These are phyloP conservation scores for Argyrosomus japonicus DNA, from an alignment of 2,113 vertebrate genomes.

Conservation along the genomic window DNA sequence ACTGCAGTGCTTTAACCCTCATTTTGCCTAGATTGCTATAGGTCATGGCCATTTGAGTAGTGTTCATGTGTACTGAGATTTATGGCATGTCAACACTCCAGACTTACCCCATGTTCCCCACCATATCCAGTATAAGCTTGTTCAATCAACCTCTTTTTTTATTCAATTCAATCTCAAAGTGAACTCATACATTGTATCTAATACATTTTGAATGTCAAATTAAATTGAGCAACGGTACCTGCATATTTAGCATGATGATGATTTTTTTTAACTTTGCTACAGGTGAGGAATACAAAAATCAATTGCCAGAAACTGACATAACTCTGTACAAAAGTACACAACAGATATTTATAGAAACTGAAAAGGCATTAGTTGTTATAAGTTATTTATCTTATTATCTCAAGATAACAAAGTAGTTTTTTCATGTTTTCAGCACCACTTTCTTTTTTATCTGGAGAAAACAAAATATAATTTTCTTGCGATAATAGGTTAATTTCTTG, in stretches of 20 bases:
- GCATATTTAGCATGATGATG: not conserved
- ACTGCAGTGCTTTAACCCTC: conserved; percentile 3
- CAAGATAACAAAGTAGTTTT: not conserved
- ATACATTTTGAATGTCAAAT: not conserved
- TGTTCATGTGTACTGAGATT: not conserved
- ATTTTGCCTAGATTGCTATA: not conserved
- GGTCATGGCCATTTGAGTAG: not conserved
- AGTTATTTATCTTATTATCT: conserved; percentile 16
- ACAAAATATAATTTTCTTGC: not conserved
- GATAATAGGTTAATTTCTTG: not conserved
- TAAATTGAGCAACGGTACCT: not conserved
- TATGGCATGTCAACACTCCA: not conserved
- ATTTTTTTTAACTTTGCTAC: not conserved
- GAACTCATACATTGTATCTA: not conserved
- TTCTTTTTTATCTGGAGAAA: not conserved
- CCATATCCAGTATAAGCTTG: conserved; percentile 18
- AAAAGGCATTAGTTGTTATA: not conserved
- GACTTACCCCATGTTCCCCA: not conserved
- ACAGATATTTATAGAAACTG: not conserved
- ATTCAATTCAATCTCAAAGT: not conserved
- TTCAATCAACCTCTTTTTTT: not conserved
- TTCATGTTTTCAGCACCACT: not conserved
- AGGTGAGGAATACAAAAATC: not conserved
- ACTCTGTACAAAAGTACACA: not conserved
- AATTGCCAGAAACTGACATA: not conserved